Base-by-base conservation (phyloP, 64 coral and sea anemone species). In the Anthopleura sola region DNA sequence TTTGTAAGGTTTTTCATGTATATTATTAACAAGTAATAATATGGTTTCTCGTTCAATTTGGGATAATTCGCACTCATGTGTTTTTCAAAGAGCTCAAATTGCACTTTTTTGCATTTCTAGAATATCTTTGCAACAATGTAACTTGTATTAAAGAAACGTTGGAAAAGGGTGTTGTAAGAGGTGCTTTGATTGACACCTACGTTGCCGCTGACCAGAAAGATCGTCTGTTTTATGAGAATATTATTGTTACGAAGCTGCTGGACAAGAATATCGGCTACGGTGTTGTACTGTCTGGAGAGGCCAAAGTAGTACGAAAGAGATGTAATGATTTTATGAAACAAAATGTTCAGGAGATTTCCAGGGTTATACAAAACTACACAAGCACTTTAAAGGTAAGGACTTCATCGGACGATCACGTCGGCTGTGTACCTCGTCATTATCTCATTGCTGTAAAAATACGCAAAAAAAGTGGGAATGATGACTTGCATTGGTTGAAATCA, bases 151-250 rank as follows among this genome's bases (percentile, higher is more conserved):
- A 71, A 15, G 66, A 32, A 3, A 4, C n/a, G 34, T 28, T 71
- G 13, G 2, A 12, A 15, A 71, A 71, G 14, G 66, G 31, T 11
- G 37, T 82, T 38, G 24, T 88, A n/a, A 31, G 60, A 29, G 87
- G 87, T 20, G 78, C 87, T 3, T 44, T 88, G n/a, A n/a, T 88
- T 36, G 87, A 88, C 56, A 82, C 87, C 12, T 88, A 88, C 20
- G 87, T 88, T 2, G 87, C 87, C 19, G 87, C 87, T 40, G 87
- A 88, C 37, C 54, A 88, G 19, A 81, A 88, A 49, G 53, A 78
- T 15, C 51, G 29, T 0, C n/a, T 88, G 37, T 79, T 88, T 24
- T 15, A 49, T 0, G 87, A 82, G 0, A 69, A 62, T 2, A 79
- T 88, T 9, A 81, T 2, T 15, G 87, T 88, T 0, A 88, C 47